A percentile compares a stretch with the other conserved stretches of the same genome.
These are phyloP conservation scores for Ambastaia sidthimunki DNA, from an alignment of 2,797 vertebrate genomes.

Conservation along the genomic window DNA sequence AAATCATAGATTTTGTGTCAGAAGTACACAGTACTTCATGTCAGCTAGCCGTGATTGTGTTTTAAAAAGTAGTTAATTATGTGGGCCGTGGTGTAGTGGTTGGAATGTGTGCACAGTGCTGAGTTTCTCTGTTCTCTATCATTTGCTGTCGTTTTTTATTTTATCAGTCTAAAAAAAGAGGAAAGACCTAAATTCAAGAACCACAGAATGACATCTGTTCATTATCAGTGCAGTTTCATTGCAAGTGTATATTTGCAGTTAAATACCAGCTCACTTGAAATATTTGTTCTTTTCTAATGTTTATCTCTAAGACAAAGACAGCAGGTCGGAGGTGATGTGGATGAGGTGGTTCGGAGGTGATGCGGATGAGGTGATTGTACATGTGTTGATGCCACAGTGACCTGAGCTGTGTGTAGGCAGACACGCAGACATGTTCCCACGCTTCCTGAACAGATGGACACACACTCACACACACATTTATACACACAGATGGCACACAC, in stretches of 20 bases:
- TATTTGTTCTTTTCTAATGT: neutral
- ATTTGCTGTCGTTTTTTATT: neutral
- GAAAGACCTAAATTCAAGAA: neutral
- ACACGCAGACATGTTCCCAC: conserved; percentile 64
- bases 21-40: too few relatives aligned
- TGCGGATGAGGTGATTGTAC: conserved; percentile 54
- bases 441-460: conserved; percentile 62
- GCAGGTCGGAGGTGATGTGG: conserved; percentile 38
- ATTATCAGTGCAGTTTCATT: neutral
- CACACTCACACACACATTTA: conserved; percentile 45
- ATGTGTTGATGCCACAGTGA: conserved; percentile 50
- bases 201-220: neutral
- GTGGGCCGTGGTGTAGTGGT: too few relatives aligned
- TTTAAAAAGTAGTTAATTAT: too few relatives aligned
- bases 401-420: conserved; percentile 59
- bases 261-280: neutral
- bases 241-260: neutral
- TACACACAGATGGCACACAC: conserved; percentile 36
- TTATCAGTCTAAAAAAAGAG: neutral
- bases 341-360: too few relatives aligned
- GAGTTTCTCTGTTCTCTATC: neutral
- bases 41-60: too few relatives aligned
- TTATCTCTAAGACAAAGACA: conserved; percentile 26
- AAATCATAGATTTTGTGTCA: conserved; percentile 50
- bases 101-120: too few relatives aligned